phyloP scores from a whole-genome alignment of 92 coral and sea anemone species.

The Paragorgia papillata region DNA sequence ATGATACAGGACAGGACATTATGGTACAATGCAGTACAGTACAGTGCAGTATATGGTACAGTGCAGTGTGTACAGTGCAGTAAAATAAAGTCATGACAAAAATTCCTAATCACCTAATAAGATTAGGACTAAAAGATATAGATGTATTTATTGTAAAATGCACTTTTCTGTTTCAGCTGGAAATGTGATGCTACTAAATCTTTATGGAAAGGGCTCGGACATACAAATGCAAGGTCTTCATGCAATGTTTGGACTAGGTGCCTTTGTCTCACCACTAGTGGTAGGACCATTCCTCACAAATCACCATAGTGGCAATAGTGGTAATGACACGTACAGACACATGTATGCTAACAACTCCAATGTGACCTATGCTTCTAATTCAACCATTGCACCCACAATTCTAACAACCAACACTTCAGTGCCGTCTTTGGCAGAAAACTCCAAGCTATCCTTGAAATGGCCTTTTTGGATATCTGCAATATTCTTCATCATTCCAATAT shows the following conservation, averaged over 20 bases:
- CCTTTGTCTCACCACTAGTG: conserved; percentile 77
- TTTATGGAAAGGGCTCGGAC: conserved; percentile 78
- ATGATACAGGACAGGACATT: too few species aligned
- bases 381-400: neutral
- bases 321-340: neutral
- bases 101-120: too few species aligned
- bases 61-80: too few species aligned
- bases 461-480: conserved; percentile 76
- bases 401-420: neutral
- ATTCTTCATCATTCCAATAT: conserved; percentile 65
- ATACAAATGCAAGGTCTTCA: conserved; percentile 84
- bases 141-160: too few species aligned
- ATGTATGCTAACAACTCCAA: neutral
- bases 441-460: conserved; percentile 54
- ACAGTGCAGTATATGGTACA: too few species aligned
- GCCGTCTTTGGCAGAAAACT: conserved; percentile 9
- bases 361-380: neutral
- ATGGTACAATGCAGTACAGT: too few species aligned
- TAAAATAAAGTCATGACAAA: too few species aligned
- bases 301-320: neutral
- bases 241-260: conserved; percentile 85
- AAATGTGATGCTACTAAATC: conserved; percentile 73
- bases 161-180: conserved; percentile 94
- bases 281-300: conserved; percentile 71
- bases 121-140: too few species aligned